These are phyloP conservation scores for Coelopa frigida DNA, from an alignment of 1,140 invertebrate species.

Conservation along the genomic window DNA sequence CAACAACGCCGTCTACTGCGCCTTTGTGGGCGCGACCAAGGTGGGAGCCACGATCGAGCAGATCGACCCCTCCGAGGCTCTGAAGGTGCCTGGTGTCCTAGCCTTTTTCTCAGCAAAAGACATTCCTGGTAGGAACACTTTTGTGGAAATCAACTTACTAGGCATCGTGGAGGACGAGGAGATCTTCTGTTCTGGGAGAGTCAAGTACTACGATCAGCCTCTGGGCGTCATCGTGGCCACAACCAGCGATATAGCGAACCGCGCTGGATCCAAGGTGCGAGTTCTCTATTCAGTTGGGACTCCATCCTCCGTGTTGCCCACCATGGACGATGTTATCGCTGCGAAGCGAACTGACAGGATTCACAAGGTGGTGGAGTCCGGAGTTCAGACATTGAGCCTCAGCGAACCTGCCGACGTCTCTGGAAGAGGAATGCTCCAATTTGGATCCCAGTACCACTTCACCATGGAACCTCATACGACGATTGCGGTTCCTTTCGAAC, in stretches of 20 bases:
- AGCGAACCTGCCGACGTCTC: too few relatives aligned
- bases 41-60: conserved; percentile 46
- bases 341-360: too few relatives aligned
- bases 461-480: conserved; percentile 62
- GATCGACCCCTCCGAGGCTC: conserved; percentile 50
- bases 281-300: too few relatives aligned
- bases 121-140: conserved; percentile 1
- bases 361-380: too few relatives aligned
- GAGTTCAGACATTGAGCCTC: too few relatives aligned
- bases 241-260: conserved; percentile 52
- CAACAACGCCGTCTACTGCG: conserved; percentile 53
- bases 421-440: too few relatives aligned
- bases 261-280: too few relatives aligned
- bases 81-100: conserved; percentile 21
- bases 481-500: conserved; percentile 51
- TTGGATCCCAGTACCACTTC: conserved; percentile 43
- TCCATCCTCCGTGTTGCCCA: conserved; percentile 23
- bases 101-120: conserved; percentile 6
- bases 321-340: conserved; percentile 24
- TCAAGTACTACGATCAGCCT: conserved; percentile 62
- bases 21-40: conserved; percentile 51
- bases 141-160: background rate
- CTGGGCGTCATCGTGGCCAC: conserved; percentile 65
- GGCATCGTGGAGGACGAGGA: conserved; percentile 27
- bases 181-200: conserved; percentile 46